Evolutionary conservation across 2,888 invertebrate genomes (phyloP).

Genomic region (Meteorus colon): DNA sequence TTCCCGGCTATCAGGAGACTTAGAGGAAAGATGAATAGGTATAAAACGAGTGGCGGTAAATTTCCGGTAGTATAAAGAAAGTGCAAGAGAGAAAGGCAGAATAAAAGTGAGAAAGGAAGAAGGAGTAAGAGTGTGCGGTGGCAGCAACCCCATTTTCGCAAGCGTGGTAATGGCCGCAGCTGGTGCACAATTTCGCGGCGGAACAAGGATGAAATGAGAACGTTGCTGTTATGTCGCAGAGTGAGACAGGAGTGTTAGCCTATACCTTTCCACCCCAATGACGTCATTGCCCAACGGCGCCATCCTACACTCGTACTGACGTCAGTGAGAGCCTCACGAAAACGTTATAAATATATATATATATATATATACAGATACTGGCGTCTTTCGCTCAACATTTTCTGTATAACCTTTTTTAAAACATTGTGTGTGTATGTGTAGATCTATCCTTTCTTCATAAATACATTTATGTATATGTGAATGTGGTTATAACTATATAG

Average conservation of each 20-base stretch:
- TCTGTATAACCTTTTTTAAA: slow-evolving; percentile 9
- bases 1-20: no score
- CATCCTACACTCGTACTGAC: slow-evolving; percentile 43
- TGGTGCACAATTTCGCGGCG: slow-evolving; percentile 52
- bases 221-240: slow-evolving; percentile 57
- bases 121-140: slow-evolving; percentile 39
- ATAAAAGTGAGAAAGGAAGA: slow-evolving; percentile 49
- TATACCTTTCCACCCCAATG: slow-evolving; percentile 56
- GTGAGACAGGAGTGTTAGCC: slow-evolving; percentile 40
- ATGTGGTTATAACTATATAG: no score
- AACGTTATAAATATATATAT: slow-evolving; percentile 4
- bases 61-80: no score
- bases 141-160: slow-evolving; percentile 6
- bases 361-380: slow-evolving; percentile 5
- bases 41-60: no score
- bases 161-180: slow-evolving; percentile 37
- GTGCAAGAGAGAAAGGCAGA: slow-evolving; percentile 31
- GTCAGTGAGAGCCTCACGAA: slow-evolving; percentile 38
- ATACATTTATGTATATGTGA: background rate
- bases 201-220: slow-evolving; percentile 56
- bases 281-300: slow-evolving; percentile 66
- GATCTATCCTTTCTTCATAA: background rate
- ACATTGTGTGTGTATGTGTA: background rate
- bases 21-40: no score
- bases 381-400: background rate